Base-by-base conservation (phyloP, 1,140 invertebrate genomes). In the Listronotus bonariensis region DNA sequence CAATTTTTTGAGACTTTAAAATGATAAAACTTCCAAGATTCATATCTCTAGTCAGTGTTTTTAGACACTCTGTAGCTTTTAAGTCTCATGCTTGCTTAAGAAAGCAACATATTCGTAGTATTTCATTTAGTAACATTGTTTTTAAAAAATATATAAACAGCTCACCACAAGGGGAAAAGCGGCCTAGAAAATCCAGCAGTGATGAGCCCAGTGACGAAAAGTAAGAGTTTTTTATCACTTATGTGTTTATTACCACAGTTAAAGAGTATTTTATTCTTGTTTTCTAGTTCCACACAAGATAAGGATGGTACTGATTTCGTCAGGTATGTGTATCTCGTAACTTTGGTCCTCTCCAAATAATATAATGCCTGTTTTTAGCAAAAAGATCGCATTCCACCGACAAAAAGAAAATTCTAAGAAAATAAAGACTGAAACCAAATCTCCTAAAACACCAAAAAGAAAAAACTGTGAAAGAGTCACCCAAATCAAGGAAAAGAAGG, bases 341-440 rank as follows among this genome's bases (percentile, higher is more conserved):
- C 11, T 53, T 45, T 15, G 12, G 34, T 42, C 6, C 31, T 6
- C 20, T 5, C 3, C 15, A 20, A 41, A 43, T 15, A 14, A 11
- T 14, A 7, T 38, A 17, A 97, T 95, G 77, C 84, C 95, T 80
- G 96, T 95, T 1, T 81, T 82, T 6, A 57, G 26, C 32, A 17
- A 54, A 31, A 65, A 41, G 32, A 51, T 36, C 32, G 34, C 40
- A 34, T 6, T 52, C 52, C 12, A 17, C 15, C 7, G 42, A 46
- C 12, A 26, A n/a, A 11, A 58, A 32, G 17, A 14, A n/a, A 58
- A 48, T 14, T 8, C 56, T 45, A 58, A 46, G 10, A 48, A 58
- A 58, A 26, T 32, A 14, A 58, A 45, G 17, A 58, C n/a, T 34
- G 38, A 58, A 32, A 51, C 8, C 9, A 31, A 53, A 38, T 17